Base-by-base conservation (phyloP, 2,888 invertebrate genomes). In the Marasmarcha lunaedactyla region DNA sequence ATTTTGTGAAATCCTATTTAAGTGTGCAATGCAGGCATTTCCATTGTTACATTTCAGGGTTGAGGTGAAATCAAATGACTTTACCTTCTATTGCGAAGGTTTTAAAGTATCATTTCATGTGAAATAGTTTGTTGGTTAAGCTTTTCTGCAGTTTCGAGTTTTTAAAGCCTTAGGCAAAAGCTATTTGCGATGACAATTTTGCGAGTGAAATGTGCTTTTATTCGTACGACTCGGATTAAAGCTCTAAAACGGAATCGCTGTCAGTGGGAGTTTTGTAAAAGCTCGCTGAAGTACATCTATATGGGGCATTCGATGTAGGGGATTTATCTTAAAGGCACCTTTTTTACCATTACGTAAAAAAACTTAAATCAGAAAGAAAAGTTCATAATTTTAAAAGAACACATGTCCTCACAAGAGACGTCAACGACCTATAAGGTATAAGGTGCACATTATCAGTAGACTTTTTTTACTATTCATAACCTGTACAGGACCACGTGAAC, bases 181-280 rank as follows among this genome's bases (percentile, higher is more conserved):
- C 83, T 81, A 83, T 83, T 83, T 81, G 79, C 74, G 79, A 79
- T 81, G 83, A 83, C 83, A 81, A 83, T 83, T 83, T 81, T 66
- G 76, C 71, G 70, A 77, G 76, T 78, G 79, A 79, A 83, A 81
- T 81, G 81, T 83, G 81, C 78, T 81, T 83, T 83, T 83, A 83
- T 83, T 73, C 79, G 73, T 66, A 61, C 71, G 71, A 71, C 63
- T 69, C 71, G 81, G 73, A 83, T 81, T 81, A 81, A 74, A 68
- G 73, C 73, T 67, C 71, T 79, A 77, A 79, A 81, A 81, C 73
- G 69, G 77, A 76, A 81, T 79, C 73, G 77, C 68, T 79, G 77
- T 79, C 73, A 63, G 71, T 55, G 54, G 52, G 47, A 55, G 69
- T 73, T 77, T 71, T 77, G 71, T 68, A 57, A 65, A 59, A 73